phyloP scores from a whole-genome alignment of 2,113 vertebrate species.

The Peromyscus californicus region DNA sequence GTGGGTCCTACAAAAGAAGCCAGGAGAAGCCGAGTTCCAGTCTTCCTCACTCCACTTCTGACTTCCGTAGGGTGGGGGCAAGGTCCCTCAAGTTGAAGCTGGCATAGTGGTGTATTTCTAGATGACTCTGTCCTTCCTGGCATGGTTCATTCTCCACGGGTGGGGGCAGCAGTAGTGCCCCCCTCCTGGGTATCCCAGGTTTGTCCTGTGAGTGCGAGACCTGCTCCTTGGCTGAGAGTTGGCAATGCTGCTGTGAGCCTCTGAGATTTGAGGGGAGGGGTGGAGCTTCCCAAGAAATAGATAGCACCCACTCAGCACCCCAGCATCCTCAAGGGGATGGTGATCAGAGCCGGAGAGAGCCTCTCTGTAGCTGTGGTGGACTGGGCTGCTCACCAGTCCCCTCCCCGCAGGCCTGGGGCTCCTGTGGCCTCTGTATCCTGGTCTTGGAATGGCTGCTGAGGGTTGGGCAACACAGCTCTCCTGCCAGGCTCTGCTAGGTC shows the following conservation, averaged over 20 bases:
- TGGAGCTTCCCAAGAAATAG: neutral
- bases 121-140: neutral
- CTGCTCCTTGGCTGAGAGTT: neutral
- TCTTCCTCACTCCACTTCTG: too few species aligned
- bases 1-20: neutral
- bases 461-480: neutral
- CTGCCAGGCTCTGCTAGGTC: neutral
- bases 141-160: neutral
- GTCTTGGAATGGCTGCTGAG: neutral
- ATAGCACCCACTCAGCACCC: neutral
- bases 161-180: neutral
- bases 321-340: neutral
- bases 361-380: neutral
- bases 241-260: neutral
- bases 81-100: too few species aligned
- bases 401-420: neutral
- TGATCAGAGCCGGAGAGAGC: neutral
- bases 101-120: neutral
- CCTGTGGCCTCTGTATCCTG: neutral
- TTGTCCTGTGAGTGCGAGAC: neutral
- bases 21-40: neutral
- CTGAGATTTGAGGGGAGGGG: neutral
- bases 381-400: neutral
- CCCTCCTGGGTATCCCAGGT: too few species aligned
- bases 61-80: neutral